These are phyloP conservation scores for Platysternon megacephalum DNA, from an alignment of 2,113 vertebrate genomes.

Conservation along the genomic window DNA sequence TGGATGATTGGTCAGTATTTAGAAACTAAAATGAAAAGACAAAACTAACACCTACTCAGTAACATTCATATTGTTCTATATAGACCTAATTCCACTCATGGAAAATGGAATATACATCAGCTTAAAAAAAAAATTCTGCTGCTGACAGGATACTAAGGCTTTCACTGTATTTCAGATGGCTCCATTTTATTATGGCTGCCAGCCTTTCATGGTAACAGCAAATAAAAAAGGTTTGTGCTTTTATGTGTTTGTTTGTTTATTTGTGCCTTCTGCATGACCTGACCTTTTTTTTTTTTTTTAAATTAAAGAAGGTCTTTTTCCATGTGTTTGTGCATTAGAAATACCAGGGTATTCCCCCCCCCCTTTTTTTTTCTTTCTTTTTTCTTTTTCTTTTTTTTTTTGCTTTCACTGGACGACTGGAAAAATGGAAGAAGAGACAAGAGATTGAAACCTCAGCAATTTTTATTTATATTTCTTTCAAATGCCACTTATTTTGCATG, in stretches of 20 bases:
- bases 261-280: accelerated
- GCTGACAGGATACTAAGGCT: background rate
- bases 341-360: background rate
- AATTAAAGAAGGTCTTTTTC: background rate
- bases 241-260: background rate
- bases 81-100: background rate
- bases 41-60: background rate
- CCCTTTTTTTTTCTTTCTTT: too few relatives aligned
- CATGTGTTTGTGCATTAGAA: background rate
- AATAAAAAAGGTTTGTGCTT: background rate
- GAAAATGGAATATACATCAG: accelerated
- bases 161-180: background rate
- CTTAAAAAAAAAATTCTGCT: background rate
- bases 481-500: background rate
- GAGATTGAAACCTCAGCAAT: background rate
- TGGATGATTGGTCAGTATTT: background rate
- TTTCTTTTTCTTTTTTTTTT: background rate
- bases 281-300: background rate
- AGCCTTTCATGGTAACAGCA: background rate
- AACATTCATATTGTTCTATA: background rate
- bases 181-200: background rate
- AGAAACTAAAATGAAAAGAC: background rate
- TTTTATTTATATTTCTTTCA: background rate
- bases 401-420: background rate
- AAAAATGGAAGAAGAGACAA: background rate